phyloP scores from a whole-genome alignment of 2,888 invertebrate species.

The Drosophila rellima region DNA sequence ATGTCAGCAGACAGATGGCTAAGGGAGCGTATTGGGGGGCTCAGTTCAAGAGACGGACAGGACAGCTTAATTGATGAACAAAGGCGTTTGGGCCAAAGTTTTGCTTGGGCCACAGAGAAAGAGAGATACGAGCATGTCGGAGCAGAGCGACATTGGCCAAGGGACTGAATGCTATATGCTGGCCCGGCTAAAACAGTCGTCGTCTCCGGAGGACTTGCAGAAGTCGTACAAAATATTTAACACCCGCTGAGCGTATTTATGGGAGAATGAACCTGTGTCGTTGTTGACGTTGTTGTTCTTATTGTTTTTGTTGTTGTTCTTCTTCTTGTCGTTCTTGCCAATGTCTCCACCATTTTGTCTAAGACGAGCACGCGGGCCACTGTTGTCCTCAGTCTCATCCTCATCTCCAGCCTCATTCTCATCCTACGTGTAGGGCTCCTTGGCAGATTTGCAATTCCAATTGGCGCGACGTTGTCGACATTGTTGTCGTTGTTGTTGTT shows the following conservation, averaged over 20 bases:
- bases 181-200: slow-evolving; percentile 37
- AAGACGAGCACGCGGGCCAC: slow-evolving; percentile 49
- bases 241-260: slow-evolving; percentile 84
- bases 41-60: slow-evolving; percentile 59
- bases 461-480: slow-evolving; percentile 68
- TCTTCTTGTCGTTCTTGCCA: slow-evolving; percentile 22
- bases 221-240: slow-evolving; percentile 80
- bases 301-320: slow-evolving; percentile 19
- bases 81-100: slow-evolving; percentile 78
- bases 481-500: slow-evolving; percentile 43
- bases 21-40: slow-evolving; percentile 3
- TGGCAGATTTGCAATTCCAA: slow-evolving; percentile 78
- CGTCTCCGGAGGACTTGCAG: slow-evolving; percentile 72
- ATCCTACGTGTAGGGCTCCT: slow-evolving; percentile 25
- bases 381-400: slow-evolving; percentile 16
- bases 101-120: slow-evolving; percentile 50
- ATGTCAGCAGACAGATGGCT: slow-evolving; percentile 18
- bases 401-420: neutral
- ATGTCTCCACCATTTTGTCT: slow-evolving; percentile 74
- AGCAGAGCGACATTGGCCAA: slow-evolving; percentile 31
- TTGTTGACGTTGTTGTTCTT: slow-evolving; percentile 32
- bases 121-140: slow-evolving; percentile 54
- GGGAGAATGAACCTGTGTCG: slow-evolving; percentile 85
- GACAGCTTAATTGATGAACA: slow-evolving; percentile 82
- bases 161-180: slow-evolving; percentile 7